Evolutionary conservation across 2,888 invertebrate species (phyloP).

Genomic region (Sphecodes monilicornis): DNA sequence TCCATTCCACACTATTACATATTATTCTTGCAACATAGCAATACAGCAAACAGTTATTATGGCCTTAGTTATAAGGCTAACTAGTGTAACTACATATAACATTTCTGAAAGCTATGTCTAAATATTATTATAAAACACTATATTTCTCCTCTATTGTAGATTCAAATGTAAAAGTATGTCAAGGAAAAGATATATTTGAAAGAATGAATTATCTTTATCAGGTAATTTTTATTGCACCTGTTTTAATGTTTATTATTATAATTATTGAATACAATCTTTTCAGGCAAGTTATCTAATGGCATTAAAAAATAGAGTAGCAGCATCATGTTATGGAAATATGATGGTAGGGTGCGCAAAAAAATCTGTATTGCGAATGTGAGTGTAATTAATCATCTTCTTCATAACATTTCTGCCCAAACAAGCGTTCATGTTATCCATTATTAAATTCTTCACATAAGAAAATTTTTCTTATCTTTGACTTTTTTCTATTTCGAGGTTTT

Average conservation of each 20-base stretch:
- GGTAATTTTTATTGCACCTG: slow-evolving; percentile 81
- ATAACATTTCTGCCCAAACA: background rate
- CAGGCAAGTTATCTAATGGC: slow-evolving; percentile 86
- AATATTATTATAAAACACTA: background rate
- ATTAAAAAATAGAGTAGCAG: slow-evolving; percentile 83
- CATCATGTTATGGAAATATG: slow-evolving; percentile 86
- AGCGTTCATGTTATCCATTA: background rate
- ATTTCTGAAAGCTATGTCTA: background rate
- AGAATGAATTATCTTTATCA: slow-evolving; percentile 90
- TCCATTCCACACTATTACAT: background rate
- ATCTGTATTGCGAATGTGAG: slow-evolving; percentile 87
- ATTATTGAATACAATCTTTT: slow-evolving; percentile 11
- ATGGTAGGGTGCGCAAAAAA: slow-evolving; percentile 87
- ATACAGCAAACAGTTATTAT: background rate
- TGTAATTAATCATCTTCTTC: slow-evolving; percentile 14
- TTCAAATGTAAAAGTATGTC: slow-evolving; percentile 85
- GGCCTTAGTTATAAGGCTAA: too few relatives aligned
- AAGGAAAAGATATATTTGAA: slow-evolving; percentile 89
- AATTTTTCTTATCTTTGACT: background rate
- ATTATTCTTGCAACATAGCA: background rate
- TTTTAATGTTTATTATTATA: slow-evolving; percentile 5
- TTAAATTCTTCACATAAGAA: background rate
- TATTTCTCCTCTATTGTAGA: slow-evolving; percentile 49
- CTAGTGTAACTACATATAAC: background rate
- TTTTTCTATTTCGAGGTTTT: too few relatives aligned